These are phyloP conservation scores for Lepus europaeus DNA, from an alignment of 2,113 vertebrate species.

Conservation along the genomic window DNA sequence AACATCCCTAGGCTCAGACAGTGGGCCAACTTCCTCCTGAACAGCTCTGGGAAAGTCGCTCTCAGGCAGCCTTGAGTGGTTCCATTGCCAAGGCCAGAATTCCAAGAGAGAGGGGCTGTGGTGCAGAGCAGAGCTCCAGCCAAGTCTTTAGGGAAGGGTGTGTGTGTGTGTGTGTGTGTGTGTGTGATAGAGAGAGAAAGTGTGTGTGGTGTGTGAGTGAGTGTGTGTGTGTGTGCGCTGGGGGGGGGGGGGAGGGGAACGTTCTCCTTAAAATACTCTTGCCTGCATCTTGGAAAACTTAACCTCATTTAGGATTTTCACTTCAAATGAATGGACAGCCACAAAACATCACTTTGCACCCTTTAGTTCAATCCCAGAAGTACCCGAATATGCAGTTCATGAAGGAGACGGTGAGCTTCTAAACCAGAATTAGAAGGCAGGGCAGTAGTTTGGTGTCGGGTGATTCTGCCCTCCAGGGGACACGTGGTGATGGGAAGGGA, in stretches of 20 bases:
- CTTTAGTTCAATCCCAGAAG: slow-evolving; percentile 49
- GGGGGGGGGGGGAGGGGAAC: not conserved
- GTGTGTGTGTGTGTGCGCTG: too few relatives aligned
- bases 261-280: slow-evolving; percentile 4
- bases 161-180: too few relatives aligned
- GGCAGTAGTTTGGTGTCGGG: not conserved
- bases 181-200: too few relatives aligned
- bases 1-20: slow-evolving; percentile 54
- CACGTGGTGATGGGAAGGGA: not conserved
- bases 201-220: not conserved
- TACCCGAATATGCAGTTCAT: not conserved
- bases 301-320: not conserved
- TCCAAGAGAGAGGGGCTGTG: not conserved
- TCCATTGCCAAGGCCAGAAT: slow-evolving; percentile 60
- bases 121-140: not conserved
- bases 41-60: slow-evolving; percentile 65
- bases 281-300: slow-evolving; percentile 24
- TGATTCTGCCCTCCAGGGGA: not conserved
- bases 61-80: slow-evolving; percentile 16
- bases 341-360: not conserved
- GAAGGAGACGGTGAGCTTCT: not conserved
- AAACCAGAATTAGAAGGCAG: slow-evolving; percentile 18
- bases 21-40: slow-evolving; percentile 56
- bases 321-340: slow-evolving; percentile 24
- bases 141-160: not conserved